Percentiles rank a stretch among this genome's conserved stretches.
Evolutionary conservation across 2,888 invertebrate genomes (phyloP).

Genomic region (Peribatodes rhomboidaria): DNA sequence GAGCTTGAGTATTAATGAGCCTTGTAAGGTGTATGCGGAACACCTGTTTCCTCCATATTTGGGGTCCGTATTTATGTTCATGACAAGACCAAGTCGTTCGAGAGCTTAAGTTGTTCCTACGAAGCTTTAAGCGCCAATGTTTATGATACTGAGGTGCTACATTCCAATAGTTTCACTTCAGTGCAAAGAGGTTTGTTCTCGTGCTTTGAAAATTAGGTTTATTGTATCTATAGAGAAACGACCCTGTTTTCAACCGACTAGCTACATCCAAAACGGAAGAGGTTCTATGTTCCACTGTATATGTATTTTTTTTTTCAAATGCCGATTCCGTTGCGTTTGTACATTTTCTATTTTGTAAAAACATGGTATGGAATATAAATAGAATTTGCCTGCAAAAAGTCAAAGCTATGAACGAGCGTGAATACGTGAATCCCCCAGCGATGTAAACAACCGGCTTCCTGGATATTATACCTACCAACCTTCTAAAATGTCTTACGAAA

Average conservation of each 20-base stretch:
- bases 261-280: too few relatives aligned
- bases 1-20: constrained; percentile 28
- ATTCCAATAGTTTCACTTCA: constrained; percentile 9
- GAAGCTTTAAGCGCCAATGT: constrained; percentile 7
- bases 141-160: constrained; percentile 15
- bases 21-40: constrained; percentile 28
- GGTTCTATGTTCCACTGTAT: too few relatives aligned
- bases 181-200: neutral
- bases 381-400: neutral
- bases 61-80: constrained; percentile 37
- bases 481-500: constrained; percentile 6
- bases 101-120: constrained; percentile 18
- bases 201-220: neutral
- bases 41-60: constrained; percentile 45
- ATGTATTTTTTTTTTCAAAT: neutral
- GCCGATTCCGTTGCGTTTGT: neutral
- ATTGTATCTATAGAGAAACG: neutral
- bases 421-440: neutral
- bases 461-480: constrained; percentile 7
- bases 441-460: neutral
- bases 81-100: constrained; percentile 26
- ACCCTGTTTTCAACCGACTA: too few relatives aligned
- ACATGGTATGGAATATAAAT: too few relatives aligned
- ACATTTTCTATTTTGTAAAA: neutral
- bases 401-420: neutral